Base-by-base conservation (phyloP, 2,113 vertebrate species). In the Bungarus multicinctus region DNA sequence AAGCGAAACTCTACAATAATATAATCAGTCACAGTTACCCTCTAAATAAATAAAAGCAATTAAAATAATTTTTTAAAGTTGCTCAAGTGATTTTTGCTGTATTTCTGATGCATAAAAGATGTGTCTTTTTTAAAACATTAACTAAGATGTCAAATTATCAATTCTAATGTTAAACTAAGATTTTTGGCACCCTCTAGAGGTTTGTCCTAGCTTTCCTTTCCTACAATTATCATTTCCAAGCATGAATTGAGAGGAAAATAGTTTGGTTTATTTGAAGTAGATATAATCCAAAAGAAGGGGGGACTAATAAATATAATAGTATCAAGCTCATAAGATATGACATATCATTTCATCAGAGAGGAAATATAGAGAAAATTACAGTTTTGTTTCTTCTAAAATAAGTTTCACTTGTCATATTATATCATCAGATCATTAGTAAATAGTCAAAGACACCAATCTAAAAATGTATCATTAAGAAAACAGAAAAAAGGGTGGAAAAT, bases 121-220 rank as follows among this genome's bases (percentile, higher is more conserved):
- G 34, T 9, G 22, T 43, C 43, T 85, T 92, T 90, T 0, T 47
- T 30, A 1, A 34, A 69, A 11, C 88, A 55, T 60, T 90, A 92
- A 92, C 30, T 34, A 81, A 81, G 89, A 92, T 90, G 74, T 12
- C 53, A 95, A 57, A 34, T 87, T 91, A 25, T 52, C 1, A 50
- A 39, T 0, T 81, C 6, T 12, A 92, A 25, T 14, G 53, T 89
- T 86, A 39, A 93, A 60, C 27, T 27, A 95, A 95, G 94, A 16
- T 96, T 89, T 90, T 92, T 96, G 94, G 95, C 94, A 97, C 95
- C 94, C 93, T 95, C 96, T 97, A 96, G 94, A 96, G 96, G 94
- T 93, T 96, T 92, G 25, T 54, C 57, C 89, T 55, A 85, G 45
- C 55, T 89, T 90, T 90, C 69, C 74, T 58, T 85, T 88, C 47